Evolutionary conservation across 2,797 vertebrate species (phyloP).

Genomic region (Xiphorhynchus erythropygius): DNA sequence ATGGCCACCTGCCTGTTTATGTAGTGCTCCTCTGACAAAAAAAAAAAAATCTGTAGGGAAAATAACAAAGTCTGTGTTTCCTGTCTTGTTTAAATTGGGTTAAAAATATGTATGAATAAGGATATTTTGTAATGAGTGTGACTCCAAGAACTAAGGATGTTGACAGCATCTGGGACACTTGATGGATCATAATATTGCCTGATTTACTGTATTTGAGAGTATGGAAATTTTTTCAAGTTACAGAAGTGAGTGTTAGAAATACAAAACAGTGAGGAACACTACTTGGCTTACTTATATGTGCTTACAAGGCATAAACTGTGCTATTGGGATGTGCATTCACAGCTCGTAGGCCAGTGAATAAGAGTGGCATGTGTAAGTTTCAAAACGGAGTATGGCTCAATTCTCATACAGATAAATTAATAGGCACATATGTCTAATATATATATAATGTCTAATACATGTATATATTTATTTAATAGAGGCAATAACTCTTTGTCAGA

Average conservation of each 20-base stretch:
- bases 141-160: not conserved
- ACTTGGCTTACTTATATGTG: not conserved
- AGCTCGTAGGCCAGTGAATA: not conserved
- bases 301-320: not conserved
- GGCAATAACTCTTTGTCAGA: not conserved
- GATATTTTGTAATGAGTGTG: not conserved
- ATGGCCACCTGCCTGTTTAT: not conserved
- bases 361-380: not conserved
- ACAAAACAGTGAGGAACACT: not conserved
- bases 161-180: not conserved
- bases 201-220: not conserved
- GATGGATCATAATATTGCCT: not conserved
- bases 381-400: not conserved
- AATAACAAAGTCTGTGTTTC: not conserved
- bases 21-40: not conserved
- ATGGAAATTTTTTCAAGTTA: not conserved
- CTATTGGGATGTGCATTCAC: not conserved
- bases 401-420: not conserved
- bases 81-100: not conserved
- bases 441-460: not conserved
- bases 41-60: not conserved
- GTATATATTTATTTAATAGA: not conserved
- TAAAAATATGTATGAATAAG: not conserved
- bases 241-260: not conserved
- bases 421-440: not conserved